Conservation (phyloP, 2,113 vertebrate genomes). For the Laticauda laticaudata region DNA sequence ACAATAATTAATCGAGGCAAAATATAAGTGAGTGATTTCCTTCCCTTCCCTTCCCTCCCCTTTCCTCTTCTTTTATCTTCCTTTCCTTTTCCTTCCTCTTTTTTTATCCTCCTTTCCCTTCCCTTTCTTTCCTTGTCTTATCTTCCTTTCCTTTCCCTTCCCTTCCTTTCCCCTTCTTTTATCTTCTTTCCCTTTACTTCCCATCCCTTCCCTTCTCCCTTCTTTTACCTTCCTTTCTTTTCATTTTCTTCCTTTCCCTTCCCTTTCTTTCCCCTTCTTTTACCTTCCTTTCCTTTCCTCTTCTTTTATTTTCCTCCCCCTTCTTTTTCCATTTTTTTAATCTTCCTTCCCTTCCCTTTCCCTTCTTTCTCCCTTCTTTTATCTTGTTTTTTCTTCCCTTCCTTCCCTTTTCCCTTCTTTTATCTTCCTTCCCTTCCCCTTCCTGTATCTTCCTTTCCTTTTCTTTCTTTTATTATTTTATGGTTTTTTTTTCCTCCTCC, state of each 20-base stretch:
- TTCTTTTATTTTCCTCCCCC: background rate
- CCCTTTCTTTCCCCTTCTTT: background rate
- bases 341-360: background rate
- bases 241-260: background rate
- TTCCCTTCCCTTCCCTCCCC: background rate
- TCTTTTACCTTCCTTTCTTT: background rate
- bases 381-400: no score
- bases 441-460: background rate
- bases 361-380: no score
- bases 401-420: no score
- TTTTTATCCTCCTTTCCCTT: background rate
- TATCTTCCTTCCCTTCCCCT: background rate
- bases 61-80: background rate
- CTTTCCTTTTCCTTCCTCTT: background rate
- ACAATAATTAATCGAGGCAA: slow-evolving; percentile 78
- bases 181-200: background rate
- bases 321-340: background rate
- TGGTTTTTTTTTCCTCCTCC: background rate
- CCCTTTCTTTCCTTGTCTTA: no score
- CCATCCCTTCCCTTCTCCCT: background rate
- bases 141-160: background rate
- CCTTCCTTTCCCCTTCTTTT: background rate
- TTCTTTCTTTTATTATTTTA: slow-evolving; percentile 42
- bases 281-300: no score
- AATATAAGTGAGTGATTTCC: slow-evolving; percentile 65